Evolutionary conservation across 2,888 invertebrate species (phyloP), one percentile per base, ranked within the genome.

Genomic region (Meiosimyza decipiens): DNA sequence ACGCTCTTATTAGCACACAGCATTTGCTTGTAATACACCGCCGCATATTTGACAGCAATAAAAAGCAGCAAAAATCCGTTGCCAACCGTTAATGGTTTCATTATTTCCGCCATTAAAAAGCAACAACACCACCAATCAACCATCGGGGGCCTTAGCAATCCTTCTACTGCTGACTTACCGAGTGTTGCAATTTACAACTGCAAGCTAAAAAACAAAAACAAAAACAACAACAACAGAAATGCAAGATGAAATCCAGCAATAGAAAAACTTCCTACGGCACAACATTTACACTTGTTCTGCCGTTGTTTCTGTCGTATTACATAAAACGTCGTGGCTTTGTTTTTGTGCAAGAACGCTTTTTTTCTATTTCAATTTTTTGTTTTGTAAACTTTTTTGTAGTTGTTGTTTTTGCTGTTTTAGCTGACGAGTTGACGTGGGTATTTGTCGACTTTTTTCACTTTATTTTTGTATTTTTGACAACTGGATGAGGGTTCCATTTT

Each of bases 231-330:
- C 50, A 57, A n/a, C n/a, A n/a, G 16, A 40, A 40, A 13, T 11
- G n/a, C 60, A 40, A 40, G 40, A 40, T 40, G 40, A 40, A 40
- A 40, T 40, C 40, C 40, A 40, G 40, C 40, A 40, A 40, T 40
- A 40, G 40, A 5, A 40, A 40, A 16, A 18, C 57, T 13, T 13
- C 57, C 13, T 57, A 18, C 70, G 62, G 70, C 63, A 16, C 16
- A 51, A 50, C 68, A 55, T 69, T 52, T 33, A 70, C 70, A 70
- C 70, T 70, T 70, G 69, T 70, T 70, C 55, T 33, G 63, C 70
- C 63, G 62, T 70, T 70, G 69, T 70, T 70, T 62, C 70, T 55
- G 70, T 70, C 70, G 28, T 52, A n/a, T 55, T 57, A 60, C 57
- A 69, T 16, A 66, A 47, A 40, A 55, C 52, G 55, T 15, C 33